Base-by-base conservation (phyloP, 2,797 vertebrate genomes). In the Oophaga sylvatica region DNA sequence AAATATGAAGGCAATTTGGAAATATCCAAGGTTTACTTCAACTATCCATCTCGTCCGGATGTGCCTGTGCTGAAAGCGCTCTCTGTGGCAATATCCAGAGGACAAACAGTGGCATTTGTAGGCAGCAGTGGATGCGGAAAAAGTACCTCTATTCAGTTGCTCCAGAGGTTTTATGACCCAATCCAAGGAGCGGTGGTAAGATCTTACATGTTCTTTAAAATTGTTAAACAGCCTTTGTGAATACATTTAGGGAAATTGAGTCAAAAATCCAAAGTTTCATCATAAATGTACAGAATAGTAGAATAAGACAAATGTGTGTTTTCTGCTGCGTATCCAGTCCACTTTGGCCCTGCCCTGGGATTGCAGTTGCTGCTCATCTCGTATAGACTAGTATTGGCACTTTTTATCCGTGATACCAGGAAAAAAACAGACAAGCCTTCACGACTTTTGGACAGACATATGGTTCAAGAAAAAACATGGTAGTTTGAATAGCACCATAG, bases 141-240 rank as follows among this genome's bases (percentile, higher is more conserved):
- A 90, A 93, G 80, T 29, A 90, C 87, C n/a, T 90, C 78, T 86
- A 0, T 93, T 57, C 90, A 90, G 1, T 92, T 93, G 56, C 87
- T 93, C 3, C 91, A 92, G 80, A 91, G 93, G 84, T 92, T 93
- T 88, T 94, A 92, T 87, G 92, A 91, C 6, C 87, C 73, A 2
- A 0, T 85, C 35, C 80, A 91, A 90, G 87, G 91, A 22, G 85
- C 93, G 63, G 68, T 93, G 85, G 79, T 92, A 91, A 92, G 90
- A 80, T 4, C 68, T 73, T 5, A 10, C n/a, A 45, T 26, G 16
- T 59, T 20, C 26, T 8, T 31, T 35, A 19, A 13, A 35, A 19
- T 84, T 60, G 29, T 13, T 83, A 19, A 16, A 65, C 35, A n/a
- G 13, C 17, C 29, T 10, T 13, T 41, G 9, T 41, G 10, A 29